A percentile compares a stretch with the other conserved stretches of the same genome.
Evolutionary conservation across 1,140 invertebrate species (phyloP).

Genomic region (Zaprionus gabonicus): DNA sequence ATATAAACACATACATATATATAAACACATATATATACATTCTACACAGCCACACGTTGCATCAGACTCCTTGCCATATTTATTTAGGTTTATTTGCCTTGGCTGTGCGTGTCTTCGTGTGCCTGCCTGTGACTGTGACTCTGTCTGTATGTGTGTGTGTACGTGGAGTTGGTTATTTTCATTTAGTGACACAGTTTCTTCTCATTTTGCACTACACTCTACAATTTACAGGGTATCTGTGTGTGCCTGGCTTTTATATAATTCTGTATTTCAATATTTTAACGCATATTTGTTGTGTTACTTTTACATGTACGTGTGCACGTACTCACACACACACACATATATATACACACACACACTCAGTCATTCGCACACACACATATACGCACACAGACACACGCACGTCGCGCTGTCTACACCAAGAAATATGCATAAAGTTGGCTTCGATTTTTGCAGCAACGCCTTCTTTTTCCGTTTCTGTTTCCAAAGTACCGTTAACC

Average conservation of each 20-base stretch:
- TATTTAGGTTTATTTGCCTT: slow-evolving; percentile 63
- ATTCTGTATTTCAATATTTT: slow-evolving; percentile 10
- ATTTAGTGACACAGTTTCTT: slow-evolving; percentile 9
- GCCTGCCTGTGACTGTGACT: background rate
- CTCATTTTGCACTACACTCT: background rate
- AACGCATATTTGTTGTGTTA: slow-evolving; percentile 8
- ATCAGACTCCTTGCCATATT: slow-evolving; percentile 70
- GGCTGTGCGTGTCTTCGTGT: slow-evolving; percentile 19
- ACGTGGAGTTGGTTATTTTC: background rate
- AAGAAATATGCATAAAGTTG: slow-evolving; percentile 64
- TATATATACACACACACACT: slow-evolving; percentile 27
- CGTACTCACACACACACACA: slow-evolving; percentile 15
- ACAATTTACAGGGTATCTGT: background rate
- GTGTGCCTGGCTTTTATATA: slow-evolving; percentile 10
- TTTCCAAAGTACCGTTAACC: no score
- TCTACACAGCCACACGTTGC: slow-evolving; percentile 51
- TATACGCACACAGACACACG: slow-evolving; percentile 8
- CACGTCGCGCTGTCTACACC: slow-evolving; percentile 59
- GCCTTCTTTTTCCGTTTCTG: slow-evolving; percentile 50
- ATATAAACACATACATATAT: no score
- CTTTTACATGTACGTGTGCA: slow-evolving; percentile 16
- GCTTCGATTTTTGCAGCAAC: slow-evolving; percentile 61
- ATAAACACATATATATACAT: slow-evolving; percentile 1
- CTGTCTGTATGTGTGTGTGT: slow-evolving; percentile 2
- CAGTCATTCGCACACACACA: slow-evolving; percentile 20